Conservation (phyloP, 2,888 invertebrate species). For the Idaea dimidiata region DNA sequence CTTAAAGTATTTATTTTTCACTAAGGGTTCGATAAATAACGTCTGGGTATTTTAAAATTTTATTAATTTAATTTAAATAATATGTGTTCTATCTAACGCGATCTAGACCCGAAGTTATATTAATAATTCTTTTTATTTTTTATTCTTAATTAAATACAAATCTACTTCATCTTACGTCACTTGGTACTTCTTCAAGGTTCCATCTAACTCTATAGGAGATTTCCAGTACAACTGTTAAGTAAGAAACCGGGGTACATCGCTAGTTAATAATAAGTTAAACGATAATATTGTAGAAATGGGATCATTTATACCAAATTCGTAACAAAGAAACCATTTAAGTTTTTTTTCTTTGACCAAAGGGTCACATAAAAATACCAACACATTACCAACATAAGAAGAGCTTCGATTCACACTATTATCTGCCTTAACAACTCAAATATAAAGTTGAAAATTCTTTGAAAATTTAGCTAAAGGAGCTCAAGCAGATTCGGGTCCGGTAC, state of each 20-base stretch:
- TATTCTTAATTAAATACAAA: too few species aligned
- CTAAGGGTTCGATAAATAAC: too few species aligned
- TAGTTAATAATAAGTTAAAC: background rate
- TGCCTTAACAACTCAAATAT: background rate
- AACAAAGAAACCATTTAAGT: constrained; percentile 42
- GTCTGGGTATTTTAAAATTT: too few species aligned
- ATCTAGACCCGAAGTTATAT: too few species aligned
- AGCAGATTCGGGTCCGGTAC: constrained; percentile 23
- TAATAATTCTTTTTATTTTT: too few species aligned
- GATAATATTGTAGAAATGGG: constrained; percentile 1
- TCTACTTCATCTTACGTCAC: too few species aligned
- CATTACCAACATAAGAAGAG: constrained; percentile 25
- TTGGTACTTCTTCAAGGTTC: too few species aligned
- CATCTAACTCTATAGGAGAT: too few species aligned
- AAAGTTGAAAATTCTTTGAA: constrained; percentile 19
- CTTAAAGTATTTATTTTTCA: too few species aligned
- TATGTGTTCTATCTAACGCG: too few species aligned
- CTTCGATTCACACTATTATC: constrained; percentile 16
- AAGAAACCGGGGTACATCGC: background rate
- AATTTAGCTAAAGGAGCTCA: constrained; percentile 13
- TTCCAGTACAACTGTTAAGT: too few species aligned
- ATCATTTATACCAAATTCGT: constrained; percentile 35
- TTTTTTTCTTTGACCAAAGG: constrained; percentile 47
- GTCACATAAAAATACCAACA: constrained; percentile 40
- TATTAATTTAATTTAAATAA: too few species aligned